A percentile compares a stretch with the other conserved stretches of the same genome.
Evolutionary conservation across 2,888 invertebrate species (phyloP).

Genomic region (Diplazon laetatorius): DNA sequence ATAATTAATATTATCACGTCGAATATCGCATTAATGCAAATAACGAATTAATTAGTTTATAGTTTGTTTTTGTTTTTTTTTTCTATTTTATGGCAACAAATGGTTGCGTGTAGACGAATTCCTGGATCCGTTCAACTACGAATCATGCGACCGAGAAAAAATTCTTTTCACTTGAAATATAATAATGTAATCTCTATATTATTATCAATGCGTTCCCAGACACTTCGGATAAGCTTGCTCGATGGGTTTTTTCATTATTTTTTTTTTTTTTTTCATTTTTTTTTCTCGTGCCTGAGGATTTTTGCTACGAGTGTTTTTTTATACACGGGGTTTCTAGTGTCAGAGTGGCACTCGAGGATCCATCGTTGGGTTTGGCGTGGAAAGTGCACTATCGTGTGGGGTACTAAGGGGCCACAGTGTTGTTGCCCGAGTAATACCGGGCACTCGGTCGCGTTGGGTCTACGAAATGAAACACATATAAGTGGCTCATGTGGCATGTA

Average conservation of each 20-base stretch:
- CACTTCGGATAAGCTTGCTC: constrained; percentile 33
- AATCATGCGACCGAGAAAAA: constrained; percentile 25
- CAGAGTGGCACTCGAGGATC: constrained; percentile 2
- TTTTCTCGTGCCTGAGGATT: neutral
- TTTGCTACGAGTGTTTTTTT: neutral
- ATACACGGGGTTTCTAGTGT: constrained; percentile 28
- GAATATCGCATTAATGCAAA: neutral
- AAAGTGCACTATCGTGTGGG: neutral
- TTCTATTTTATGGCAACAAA: neutral
- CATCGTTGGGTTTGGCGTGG: constrained; percentile 4
- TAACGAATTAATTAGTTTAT: neutral
- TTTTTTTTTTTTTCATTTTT: constrained; percentile 16
- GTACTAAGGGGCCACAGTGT: too few relatives aligned
- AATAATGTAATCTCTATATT: constrained; percentile 49
- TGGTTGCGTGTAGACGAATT: constrained; percentile 2
- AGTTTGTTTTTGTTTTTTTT: too few relatives aligned
- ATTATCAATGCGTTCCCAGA: constrained; percentile 42
- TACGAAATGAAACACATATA: constrained; percentile 22
- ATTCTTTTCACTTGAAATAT: constrained; percentile 41
- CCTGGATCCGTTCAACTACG: constrained; percentile 10
- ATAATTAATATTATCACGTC: constrained; percentile 6
- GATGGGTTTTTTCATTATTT: constrained; percentile 38
- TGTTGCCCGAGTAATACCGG: too few relatives aligned
- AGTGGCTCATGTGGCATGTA: neutral
- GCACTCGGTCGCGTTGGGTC: constrained; percentile 35